Evolutionary conservation across 2,113 vertebrate genomes (phyloP), one percentile per base, ranked within the genome.

Genomic region (Platycercus adscitus): DNA sequence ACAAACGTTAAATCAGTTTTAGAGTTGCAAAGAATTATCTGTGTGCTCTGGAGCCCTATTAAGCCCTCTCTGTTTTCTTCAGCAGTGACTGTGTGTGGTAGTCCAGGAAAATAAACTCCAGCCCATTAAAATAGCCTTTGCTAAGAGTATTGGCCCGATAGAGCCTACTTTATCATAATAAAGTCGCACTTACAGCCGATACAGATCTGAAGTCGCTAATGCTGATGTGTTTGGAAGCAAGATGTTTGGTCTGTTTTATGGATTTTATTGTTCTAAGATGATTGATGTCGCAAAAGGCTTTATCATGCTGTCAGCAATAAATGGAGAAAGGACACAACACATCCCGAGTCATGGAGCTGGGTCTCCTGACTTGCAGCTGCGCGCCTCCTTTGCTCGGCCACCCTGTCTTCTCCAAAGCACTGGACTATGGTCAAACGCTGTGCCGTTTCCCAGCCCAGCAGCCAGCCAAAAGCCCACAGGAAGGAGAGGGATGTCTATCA

Each of bases 211-310:
- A 95, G 83, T 60, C 52, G 35, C 69, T 89, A 60, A 91, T 41
- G 65, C 49, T 87, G 93, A 72, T 89, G 86, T 76, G 73, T 79
- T 96, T 93, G 89, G 81, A 87, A 93, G 78, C 64, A 83, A 93
- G 75, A 87, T 85, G 70, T 97, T 93, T 87, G 93, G 65, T 92
- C 81, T 93, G 73, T 26, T 92, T 91, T 87, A 86, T 61, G 88
- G 7, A 8, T 87, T 96, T 91, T 89, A 87, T 96, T 95, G 89
- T 95, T 95, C 96, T 49, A 91, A 96, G 73, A 92, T 97, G 94
- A 96, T 84, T 84, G 91, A 95, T 95, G 81, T 52, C 65, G 86
- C 86, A 52, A 89, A 92, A 92, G 69, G 33, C 69, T 97, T 96
- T 92, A 93, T 95, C 77, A n/a, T 55, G 72, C 86, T 96, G 92